These are phyloP conservation scores for Augochlora pura DNA, from an alignment of 1,140 invertebrate genomes.

Conservation along the genomic window DNA sequence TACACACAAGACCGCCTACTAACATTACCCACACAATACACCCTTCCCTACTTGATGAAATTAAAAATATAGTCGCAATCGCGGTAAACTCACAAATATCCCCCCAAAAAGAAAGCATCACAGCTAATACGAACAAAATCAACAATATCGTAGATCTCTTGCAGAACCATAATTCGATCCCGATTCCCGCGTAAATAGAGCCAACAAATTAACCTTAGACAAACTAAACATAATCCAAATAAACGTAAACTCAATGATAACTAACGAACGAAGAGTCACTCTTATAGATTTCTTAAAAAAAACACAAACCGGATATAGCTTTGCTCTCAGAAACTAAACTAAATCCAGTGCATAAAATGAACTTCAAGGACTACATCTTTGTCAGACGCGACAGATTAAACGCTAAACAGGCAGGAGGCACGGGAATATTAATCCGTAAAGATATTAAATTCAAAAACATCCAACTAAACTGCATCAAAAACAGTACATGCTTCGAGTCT, in stretches of 20 bases:
- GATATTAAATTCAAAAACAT: no score
- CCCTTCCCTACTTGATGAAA: background rate
- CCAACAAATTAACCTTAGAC: background rate
- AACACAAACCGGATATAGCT: slow-evolving; percentile 33
- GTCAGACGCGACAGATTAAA: no score
- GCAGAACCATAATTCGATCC: slow-evolving; percentile 9
- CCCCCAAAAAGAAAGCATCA: background rate
- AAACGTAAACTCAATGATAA: slow-evolving; percentile 51
- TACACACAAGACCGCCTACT: no score
- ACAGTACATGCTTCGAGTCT: slow-evolving; percentile 4
- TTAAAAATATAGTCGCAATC: background rate
- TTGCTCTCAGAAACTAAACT: slow-evolving; percentile 56
- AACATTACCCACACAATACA: no score
- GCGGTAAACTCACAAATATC: background rate
- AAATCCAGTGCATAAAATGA: slow-evolving; percentile 23
- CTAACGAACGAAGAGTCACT: slow-evolving; percentile 31
- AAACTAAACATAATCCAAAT: background rate
- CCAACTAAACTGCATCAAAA: no score
- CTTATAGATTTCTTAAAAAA: slow-evolving; percentile 20
- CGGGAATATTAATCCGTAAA: no score
- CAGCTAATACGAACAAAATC: background rate
- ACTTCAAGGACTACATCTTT: slow-evolving; percentile 31
- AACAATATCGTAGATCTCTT: background rate
- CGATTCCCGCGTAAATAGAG: background rate
- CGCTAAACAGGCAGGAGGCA: no score